These are phyloP conservation scores for Phymastichus coffea DNA, from an alignment of 1,140 invertebrate species.

Conservation along the genomic window DNA sequence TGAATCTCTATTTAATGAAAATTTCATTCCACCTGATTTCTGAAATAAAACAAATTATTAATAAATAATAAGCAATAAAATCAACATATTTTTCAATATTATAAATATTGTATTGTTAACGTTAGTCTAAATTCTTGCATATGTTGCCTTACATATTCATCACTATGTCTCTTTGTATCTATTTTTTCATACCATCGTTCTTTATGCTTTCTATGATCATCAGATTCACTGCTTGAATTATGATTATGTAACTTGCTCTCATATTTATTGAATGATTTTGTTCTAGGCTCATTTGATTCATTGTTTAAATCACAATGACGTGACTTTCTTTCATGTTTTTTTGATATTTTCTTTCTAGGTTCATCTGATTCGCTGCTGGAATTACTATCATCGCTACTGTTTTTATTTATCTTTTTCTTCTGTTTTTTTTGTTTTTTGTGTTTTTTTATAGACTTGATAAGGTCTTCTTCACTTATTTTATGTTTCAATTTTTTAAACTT, in stretches of 20 bases:
- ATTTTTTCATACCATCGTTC: slow-evolving; percentile 3
- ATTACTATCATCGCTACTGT: slow-evolving; percentile 26
- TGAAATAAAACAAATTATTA: slow-evolving; percentile 30
- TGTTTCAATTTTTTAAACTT: slow-evolving; percentile 52
- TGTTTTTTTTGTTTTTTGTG: too few species aligned
- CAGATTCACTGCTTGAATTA: slow-evolving; percentile 19
- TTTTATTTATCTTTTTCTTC: slow-evolving; percentile 32
- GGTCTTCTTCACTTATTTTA: slow-evolving; percentile 43
- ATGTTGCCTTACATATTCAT: slow-evolving; percentile 28
- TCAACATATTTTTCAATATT: slow-evolving; percentile 5
- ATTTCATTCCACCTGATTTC: slow-evolving; percentile 54
- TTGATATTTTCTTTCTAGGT: neutral
- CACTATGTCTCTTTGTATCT: neutral
- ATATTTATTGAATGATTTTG: slow-evolving; percentile 1
- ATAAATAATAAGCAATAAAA: slow-evolving; percentile 16
- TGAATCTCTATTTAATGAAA: slow-evolving; percentile 33
- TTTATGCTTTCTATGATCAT: slow-evolving; percentile 10
- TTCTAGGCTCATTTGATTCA: slow-evolving; percentile 1
- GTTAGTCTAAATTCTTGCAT: neutral
- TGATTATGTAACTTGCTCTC: neutral
- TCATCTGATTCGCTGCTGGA: slow-evolving; percentile 27
- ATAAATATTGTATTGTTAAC: slow-evolving; percentile 14
- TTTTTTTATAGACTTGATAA: slow-evolving; percentile 47
- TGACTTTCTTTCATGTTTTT: slow-evolving; percentile 6
- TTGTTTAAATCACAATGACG: too few species aligned